phyloP scores from a whole-genome alignment of 1,140 invertebrate species.

The Drusus annulatus region DNA sequence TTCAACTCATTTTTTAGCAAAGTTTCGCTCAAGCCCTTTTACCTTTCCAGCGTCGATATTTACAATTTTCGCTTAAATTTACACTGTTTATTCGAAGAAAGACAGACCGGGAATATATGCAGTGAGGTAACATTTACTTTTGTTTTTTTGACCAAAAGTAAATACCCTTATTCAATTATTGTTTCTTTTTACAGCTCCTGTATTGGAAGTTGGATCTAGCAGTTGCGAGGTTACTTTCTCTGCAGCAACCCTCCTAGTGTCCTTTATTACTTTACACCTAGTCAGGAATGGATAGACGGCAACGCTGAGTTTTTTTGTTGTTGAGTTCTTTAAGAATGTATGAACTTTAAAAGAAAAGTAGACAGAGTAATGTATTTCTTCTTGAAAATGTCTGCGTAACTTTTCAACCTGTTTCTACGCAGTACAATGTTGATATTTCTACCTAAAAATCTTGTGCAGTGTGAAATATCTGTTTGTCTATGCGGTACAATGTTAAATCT shows the following conservation, averaged over 20 bases:
- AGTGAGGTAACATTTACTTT: too few species aligned
- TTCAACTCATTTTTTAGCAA: too few species aligned
- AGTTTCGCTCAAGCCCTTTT: too few species aligned
- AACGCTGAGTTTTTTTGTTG: background rate
- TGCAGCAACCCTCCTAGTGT: slow-evolving; percentile 16
- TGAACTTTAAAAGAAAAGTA: too few species aligned
- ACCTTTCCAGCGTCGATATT: too few species aligned
- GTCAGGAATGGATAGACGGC: slow-evolving; percentile 41
- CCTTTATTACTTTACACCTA: slow-evolving; percentile 43
- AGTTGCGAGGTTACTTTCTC: slow-evolving; percentile 1
- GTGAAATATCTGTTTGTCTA: background rate
- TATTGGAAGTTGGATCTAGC: background rate
- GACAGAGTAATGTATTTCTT: too few species aligned
- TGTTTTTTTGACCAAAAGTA: too few species aligned
- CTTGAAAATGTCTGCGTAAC: background rate
- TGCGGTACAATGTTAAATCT: background rate
- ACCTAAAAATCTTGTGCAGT: background rate
- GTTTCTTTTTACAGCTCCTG: too few species aligned
- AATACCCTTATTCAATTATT: too few species aligned
- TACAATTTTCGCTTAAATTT: too few species aligned
- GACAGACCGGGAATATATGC: too few species aligned
- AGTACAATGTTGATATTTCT: background rate
- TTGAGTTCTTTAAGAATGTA: background rate
- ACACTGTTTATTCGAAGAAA: too few species aligned
- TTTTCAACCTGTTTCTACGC: background rate